Base-by-base conservation (phyloP, 1,140 invertebrate species). In the Zaprionus camerounensis region DNA sequence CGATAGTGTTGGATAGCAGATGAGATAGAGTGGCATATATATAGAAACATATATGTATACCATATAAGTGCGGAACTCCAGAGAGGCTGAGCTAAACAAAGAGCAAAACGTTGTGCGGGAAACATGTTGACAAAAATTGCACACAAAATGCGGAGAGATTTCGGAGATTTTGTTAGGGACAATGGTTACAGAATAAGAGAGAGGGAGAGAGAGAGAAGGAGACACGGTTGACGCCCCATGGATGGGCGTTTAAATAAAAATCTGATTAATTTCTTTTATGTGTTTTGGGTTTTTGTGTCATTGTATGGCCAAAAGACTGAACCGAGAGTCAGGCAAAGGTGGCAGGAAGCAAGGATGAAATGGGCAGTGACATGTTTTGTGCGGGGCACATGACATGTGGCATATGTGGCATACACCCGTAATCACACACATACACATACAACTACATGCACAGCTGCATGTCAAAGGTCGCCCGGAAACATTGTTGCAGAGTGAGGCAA, bases 211-310 rank as follows among this genome's bases (percentile, higher is more conserved):
- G 38, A 46, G 22, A 61, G 13, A 44, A 13, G 31, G 58, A 63
- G 17, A 36, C 20, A n/a, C 63, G 58, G 55, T 65, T 53, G 71
- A 75, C 67, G 75, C 64, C 76, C 71, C 44, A 66, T 73, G 61
- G 51, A 71, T 76, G 82, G 79, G 84, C 85, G 84, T 88, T 88
- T 88, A 90, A 88, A 88, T 90, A 88, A 90, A 87, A 88, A 88
- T 88, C 84, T 88, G 84, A 88, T 88, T 88, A 88, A 88, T 88
- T 88, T 88, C 81, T 80, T 88, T 88, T 90, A 88, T 88, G 75
- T 58, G 76, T 64, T 80, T 82, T 68, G 68, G 81, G 84, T 75
- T 78, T 83, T 85, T 84, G 65, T 78, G 81, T 73, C 74, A 87
- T 83, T 86, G 83, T 87, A 69, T 72, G 83, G 58, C 73, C 56